A percentile compares a stretch with the other conserved stretches of the same genome.
Evolutionary conservation across 1,140 invertebrate genomes (phyloP).

Genomic region (Zaprionus taronus): DNA sequence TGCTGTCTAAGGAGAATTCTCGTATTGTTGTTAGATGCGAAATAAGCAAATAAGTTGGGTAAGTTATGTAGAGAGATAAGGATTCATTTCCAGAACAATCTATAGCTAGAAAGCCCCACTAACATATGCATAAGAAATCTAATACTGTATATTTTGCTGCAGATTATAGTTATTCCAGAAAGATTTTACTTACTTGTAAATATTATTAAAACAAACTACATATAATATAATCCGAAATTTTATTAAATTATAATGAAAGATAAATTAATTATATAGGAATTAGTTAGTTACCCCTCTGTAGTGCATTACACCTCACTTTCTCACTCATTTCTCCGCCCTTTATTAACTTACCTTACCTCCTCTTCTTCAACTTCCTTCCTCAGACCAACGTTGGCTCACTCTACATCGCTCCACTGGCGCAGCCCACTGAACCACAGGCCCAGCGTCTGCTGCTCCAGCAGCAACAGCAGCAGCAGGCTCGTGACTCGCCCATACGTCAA

Average conservation of each 20-base stretch:
- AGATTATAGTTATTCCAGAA: too few species aligned
- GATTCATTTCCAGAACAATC: too few species aligned
- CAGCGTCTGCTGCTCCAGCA: constrained; percentile 74
- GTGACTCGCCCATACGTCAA: constrained; percentile 76
- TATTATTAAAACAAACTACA: not conserved
- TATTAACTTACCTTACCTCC: not conserved
- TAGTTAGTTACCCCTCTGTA: too few species aligned
- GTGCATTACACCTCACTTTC: too few species aligned
- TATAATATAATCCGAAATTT: not conserved
- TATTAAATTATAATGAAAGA: not conserved
- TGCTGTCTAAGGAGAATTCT: not conserved
- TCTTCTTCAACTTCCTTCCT: not conserved
- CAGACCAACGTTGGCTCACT: constrained; percentile 81
- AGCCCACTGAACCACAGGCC: constrained; percentile 76
- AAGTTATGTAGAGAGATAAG: too few species aligned
- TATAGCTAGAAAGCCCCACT: too few species aligned
- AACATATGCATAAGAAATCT: too few species aligned
- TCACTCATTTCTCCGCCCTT: not conserved
- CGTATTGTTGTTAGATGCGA: not conserved
- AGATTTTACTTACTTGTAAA: not conserved
- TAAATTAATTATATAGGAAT: not conserved
- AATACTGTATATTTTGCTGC: too few species aligned
- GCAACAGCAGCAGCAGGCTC: constrained; percentile 61
- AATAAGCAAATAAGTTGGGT: not conserved
- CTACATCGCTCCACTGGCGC: constrained; percentile 77